Percentiles rank a stretch among this genome's conserved stretches.
Conservation (phyloP, 2,888 invertebrate species). For the Kuschelorhynchus macadamiae region DNA sequence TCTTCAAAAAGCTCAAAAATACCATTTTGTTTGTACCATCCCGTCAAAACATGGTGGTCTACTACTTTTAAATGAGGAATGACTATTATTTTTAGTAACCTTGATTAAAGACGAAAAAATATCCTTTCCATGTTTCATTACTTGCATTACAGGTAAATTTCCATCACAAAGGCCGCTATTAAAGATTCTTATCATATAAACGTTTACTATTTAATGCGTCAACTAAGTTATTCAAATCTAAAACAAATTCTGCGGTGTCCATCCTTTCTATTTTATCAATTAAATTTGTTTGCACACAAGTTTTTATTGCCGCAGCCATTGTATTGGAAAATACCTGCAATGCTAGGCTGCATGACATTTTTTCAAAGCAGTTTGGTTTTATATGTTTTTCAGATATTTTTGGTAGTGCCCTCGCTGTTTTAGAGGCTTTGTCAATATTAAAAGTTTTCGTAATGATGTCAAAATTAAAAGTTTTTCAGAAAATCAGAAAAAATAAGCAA, state of each 20-base stretch:
- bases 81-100: not conserved
- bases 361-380: constrained; percentile 6
- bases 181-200: constrained; percentile 5
- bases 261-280: not conserved
- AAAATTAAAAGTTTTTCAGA: not conserved
- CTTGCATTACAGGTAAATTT: constrained; percentile 1
- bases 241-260: constrained; percentile 3
- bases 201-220: not conserved
- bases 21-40: constrained; percentile 11
- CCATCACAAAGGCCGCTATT: not conserved
- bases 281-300: not conserved
- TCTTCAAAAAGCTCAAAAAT: constrained; percentile 12
- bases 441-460: constrained; percentile 4
- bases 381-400: constrained; percentile 16
- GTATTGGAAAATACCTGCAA: constrained; percentile 14
- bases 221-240: not conserved
- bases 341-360: constrained; percentile 6
- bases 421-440: not conserved
- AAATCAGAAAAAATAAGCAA: constrained; percentile 14
- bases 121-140: constrained; percentile 14
- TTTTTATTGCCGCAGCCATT: not conserved
- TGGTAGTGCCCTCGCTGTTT: constrained; percentile 4
- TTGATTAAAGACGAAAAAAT: not conserved
- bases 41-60: constrained; percentile 29
- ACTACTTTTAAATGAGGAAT: not conserved